Percentiles rank a stretch among this genome's conserved stretches.
Evolutionary conservation across 2,113 vertebrate species (phyloP).

Genomic region (Podarcis muralis): DNA sequence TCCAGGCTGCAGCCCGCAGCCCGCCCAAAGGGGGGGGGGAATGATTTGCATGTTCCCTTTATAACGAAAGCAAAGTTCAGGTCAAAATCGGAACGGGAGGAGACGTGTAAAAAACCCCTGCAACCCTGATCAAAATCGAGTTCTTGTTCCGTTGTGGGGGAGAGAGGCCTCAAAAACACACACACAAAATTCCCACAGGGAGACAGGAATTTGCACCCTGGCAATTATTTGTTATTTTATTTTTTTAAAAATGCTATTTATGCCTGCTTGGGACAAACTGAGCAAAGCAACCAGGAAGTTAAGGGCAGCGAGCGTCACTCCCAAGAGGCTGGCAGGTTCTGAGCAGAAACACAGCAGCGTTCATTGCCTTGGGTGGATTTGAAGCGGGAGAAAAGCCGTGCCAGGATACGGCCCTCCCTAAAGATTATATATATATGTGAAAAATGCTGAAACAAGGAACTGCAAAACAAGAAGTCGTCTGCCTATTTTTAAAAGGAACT

Average conservation of each 20-base stretch:
- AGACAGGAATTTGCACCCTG: conserved; percentile 41
- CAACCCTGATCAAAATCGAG: conserved; percentile 13
- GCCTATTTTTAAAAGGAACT: neutral
- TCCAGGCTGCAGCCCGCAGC: conserved; percentile 67
- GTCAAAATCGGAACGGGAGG: conserved; percentile 71
- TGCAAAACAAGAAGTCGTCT: conserved; percentile 9
- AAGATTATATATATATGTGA: neutral
- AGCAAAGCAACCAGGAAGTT: conserved; percentile 75
- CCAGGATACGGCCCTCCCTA: rapidly evolving
- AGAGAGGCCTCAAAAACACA: neutral
- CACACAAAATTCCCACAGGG: conserved; percentile 25
- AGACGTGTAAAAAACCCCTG: conserved; percentile 27
- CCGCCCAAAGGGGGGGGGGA: conserved; percentile 37
- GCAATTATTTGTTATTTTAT: neutral
- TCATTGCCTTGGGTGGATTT: neutral
- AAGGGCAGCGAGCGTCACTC: conserved; percentile 60
- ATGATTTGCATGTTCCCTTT: conserved; percentile 61
- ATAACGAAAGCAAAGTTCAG: conserved; percentile 76
- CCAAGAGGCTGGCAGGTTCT: conserved; percentile 47
- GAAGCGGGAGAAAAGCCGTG: rapidly evolving
- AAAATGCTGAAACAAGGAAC: neutral
- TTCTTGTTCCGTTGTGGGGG: conserved; percentile 1
- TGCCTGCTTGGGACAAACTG: conserved; percentile 68
- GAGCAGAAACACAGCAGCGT: neutral
- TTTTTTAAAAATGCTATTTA: conserved; percentile 26